Evolutionary conservation across 1,140 invertebrate species (phyloP).

Genomic region (Euwallacea similis): DNA sequence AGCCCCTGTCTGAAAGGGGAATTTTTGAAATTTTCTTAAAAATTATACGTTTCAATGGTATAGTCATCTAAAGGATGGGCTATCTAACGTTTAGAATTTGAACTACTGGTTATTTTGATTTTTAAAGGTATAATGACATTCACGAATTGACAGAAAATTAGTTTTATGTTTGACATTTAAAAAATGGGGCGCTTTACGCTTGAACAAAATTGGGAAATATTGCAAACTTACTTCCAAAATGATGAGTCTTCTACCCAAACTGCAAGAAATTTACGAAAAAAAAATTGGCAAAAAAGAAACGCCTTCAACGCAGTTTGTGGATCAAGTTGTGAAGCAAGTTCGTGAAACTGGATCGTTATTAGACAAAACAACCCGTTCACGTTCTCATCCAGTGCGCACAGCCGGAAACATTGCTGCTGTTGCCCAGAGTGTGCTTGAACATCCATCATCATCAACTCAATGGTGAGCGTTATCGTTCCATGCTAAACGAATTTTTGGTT

Average conservation of each 20-base stretch:
- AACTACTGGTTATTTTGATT: no score
- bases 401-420: slow-evolving; percentile 6
- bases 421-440: slow-evolving; percentile 16
- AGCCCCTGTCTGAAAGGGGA: no score
- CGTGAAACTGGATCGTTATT: neutral
- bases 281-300: no score
- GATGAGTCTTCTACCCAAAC: neutral
- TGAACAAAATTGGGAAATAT: slow-evolving; percentile 2
- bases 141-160: no score
- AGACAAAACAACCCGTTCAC: neutral
- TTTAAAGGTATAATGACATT: no score
- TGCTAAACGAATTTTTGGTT: slow-evolving; percentile 34
- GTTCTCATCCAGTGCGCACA: neutral
- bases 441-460: slow-evolving; percentile 32
- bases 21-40: no score
- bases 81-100: neutral
- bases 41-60: neutral
- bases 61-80: neutral
- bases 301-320: no score
- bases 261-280: neutral
- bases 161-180: no score
- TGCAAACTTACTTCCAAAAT: neutral
- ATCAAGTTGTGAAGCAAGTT: no score
- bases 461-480: slow-evolving; percentile 24
- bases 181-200: no score